A percentile compares a stretch with the other conserved stretches of the same genome.
Conservation (phyloP, 2,113 vertebrate genomes). For the Lophochroa leadbeateri region DNA sequence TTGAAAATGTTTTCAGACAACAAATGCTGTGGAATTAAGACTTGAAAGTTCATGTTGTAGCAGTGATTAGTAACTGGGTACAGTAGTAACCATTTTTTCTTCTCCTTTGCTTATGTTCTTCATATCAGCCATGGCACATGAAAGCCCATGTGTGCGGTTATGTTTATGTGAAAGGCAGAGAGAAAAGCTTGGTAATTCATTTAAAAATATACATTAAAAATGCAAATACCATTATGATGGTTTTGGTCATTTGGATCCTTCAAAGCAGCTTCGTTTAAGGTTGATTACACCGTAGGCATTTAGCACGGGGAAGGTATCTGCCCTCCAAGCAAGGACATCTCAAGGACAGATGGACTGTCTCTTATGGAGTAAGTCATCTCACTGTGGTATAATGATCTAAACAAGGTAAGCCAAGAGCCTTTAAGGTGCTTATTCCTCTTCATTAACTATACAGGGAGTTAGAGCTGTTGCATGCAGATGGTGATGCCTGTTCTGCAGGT, state of each 20-base stretch:
- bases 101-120: not conserved
- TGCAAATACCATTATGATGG: not conserved
- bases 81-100: not conserved
- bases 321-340: not conserved
- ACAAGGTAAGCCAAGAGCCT: not conserved
- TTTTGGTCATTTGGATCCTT: not conserved
- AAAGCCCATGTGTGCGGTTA: not conserved
- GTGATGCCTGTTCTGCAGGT: not conserved
- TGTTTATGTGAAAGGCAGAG: not conserved
- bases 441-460: not conserved
- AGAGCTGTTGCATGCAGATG: not conserved
- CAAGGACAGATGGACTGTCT: not conserved
- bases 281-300: fast-evolving
- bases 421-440: not conserved
- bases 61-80: not conserved
- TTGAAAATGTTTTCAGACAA: not conserved
- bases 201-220: not conserved
- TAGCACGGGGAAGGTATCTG: not conserved
- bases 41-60: not conserved
- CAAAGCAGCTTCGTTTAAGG: not conserved
- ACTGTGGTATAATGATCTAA: not conserved
- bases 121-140: fast-evolving
- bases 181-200: not conserved
- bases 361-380: not conserved
- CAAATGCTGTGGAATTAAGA: not conserved